Conservation (phyloP, 2,888 invertebrate species). For the Phania funesta region DNA sequence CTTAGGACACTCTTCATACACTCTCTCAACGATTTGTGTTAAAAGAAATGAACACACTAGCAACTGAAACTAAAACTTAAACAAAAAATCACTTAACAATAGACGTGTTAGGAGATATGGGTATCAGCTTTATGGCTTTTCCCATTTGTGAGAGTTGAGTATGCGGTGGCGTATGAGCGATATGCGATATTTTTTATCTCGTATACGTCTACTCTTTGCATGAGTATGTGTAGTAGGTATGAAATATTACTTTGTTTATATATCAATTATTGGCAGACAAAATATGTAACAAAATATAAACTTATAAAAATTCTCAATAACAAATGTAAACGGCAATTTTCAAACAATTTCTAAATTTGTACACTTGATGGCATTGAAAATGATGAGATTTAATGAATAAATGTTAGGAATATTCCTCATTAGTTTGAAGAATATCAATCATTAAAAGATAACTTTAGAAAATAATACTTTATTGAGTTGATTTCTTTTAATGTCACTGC, state of each 20-base stretch:
- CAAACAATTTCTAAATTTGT: no score
- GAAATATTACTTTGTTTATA: neutral
- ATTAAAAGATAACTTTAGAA: no score
- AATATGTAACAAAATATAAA: neutral
- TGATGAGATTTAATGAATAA: no score
- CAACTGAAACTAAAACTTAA: neutral
- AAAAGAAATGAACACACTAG: neutral
- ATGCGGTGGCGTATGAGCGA: slow-evolving; percentile 16
- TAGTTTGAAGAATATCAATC: no score
- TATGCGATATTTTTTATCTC: neutral
- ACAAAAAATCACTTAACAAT: slow-evolving; percentile 32
- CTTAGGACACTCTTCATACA: slow-evolving; percentile 33
- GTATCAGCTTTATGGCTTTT: neutral
- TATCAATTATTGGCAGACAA: neutral
- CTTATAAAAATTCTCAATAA: no score
- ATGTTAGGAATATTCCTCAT: no score
- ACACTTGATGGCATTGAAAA: no score
- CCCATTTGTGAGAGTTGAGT: neutral
- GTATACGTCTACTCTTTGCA: neutral
- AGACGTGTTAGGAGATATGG: neutral
- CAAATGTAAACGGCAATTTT: neutral
- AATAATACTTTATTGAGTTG: no score
- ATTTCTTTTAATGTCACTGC: no score
- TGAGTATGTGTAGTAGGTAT: neutral
- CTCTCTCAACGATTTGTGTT: neutral